Conservation (phyloP, 2,888 invertebrate species). For the Lamproptera curius region DNA sequence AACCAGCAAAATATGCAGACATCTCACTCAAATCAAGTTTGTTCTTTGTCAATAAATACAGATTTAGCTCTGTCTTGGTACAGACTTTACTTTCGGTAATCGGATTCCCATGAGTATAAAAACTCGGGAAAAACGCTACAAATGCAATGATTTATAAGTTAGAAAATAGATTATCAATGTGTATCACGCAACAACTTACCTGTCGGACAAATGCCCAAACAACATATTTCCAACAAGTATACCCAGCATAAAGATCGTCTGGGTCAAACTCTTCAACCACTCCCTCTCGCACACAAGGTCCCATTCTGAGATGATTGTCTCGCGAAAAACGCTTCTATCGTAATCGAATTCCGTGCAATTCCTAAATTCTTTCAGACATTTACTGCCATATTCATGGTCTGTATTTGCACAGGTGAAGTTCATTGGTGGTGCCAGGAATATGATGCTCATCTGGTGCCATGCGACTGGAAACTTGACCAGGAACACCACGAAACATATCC, state of each 20-base stretch:
- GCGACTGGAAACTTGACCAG: slow-evolving; percentile 87
- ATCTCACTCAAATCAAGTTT: too few relatives aligned
- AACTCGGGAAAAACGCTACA: too few relatives aligned
- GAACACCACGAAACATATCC: slow-evolving; percentile 83
- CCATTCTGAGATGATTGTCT: slow-evolving; percentile 88
- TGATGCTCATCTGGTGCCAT: slow-evolving; percentile 88
- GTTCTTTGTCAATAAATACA: too few relatives aligned
- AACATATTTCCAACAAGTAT: slow-evolving; percentile 86
- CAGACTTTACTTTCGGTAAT: too few relatives aligned
- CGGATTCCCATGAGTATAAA: too few relatives aligned
- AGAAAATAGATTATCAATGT: too few relatives aligned
- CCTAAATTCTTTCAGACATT: slow-evolving; percentile 53
- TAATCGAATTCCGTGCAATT: slow-evolving; percentile 79
- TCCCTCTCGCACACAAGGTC: slow-evolving; percentile 82
- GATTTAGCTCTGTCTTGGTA: too few relatives aligned
- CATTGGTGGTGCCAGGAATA: slow-evolving; percentile 85
- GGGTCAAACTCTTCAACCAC: slow-evolving; percentile 85
- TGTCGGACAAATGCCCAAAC: slow-evolving; percentile 87
- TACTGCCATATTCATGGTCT: slow-evolving; percentile 54
- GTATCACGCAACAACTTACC: too few relatives aligned
- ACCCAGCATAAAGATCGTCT: slow-evolving; percentile 87
- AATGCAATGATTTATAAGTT: too few relatives aligned
- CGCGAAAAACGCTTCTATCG: slow-evolving; percentile 81
- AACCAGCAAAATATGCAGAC: too few relatives aligned
- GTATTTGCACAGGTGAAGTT: slow-evolving; percentile 70